Base-by-base conservation (phyloP, 1,140 invertebrate species). In the Pseudobourletiella spinata region DNA sequence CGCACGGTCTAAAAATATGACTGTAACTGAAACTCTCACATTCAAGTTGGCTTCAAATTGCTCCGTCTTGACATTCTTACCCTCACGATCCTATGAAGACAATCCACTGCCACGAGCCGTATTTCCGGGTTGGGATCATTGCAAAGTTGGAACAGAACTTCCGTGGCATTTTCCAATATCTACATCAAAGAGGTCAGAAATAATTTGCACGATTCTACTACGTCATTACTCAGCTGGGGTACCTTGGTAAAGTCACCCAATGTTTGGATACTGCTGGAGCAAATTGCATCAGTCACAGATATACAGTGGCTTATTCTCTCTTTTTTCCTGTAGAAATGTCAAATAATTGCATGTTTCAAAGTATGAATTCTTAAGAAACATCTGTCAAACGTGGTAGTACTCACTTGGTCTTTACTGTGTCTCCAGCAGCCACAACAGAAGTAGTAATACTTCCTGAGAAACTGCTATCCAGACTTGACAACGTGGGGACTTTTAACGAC, bases 121-220 rank as follows among this genome's bases (percentile, higher is more conserved):
- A 89, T 81, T 75, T 88, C 85, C n/a, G 86, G 80, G 72, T 89
- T 86, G 1, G 78, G 69, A 74, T 90, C 87, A 77, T 89, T 84
- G 72, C 85, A 86, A 32, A 88, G 76, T 2, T 77, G 74, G 25
- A 91, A 75, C 57, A 90, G 77, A 28, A 83, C 81, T 77, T 87
- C 85, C 57, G 88, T 83, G 2, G 85, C 82, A 63, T 82, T 79
- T 55, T 83, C 82, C 25, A 89, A 76, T 64, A 86, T 79, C 57
- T 84, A 79, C n/a, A n/a, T n/a, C n/a, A n/a, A n/a, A n/a, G n/a
- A n/a, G n/a, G n/a, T n/a, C n/a, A n/a, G n/a, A 0, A 52, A 55
- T 28, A 26, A 39, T 28, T n/a, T 39, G n/a, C 32, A 39, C 32
- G 32, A 39, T 39, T n/a, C 11, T 43, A 48, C 25, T 11, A 46